phyloP scores from a whole-genome alignment of 1,140 invertebrate genomes.

The Cyclargus thomasi region DNA sequence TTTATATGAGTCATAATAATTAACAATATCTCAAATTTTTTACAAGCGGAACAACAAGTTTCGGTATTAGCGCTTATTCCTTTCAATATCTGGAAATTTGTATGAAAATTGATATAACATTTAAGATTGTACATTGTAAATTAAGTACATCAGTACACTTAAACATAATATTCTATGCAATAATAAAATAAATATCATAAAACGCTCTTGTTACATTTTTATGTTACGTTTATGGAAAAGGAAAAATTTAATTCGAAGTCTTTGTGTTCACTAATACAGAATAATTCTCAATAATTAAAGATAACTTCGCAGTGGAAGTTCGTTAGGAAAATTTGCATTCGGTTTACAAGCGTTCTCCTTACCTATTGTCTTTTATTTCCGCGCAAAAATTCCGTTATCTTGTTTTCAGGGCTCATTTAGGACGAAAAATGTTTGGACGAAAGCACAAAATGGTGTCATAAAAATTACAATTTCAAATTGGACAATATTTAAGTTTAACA shows the following conservation, averaged over 20 bases:
- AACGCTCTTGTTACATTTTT: neutral
- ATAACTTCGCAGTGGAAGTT: constrained; percentile 5
- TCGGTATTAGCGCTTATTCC: no score
- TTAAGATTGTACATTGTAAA: no score
- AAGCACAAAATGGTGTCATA: neutral
- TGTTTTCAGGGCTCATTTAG: neutral
- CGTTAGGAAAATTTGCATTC: constrained; percentile 12
- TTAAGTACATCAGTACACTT: no score
- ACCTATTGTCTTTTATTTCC: constrained; percentile 7
- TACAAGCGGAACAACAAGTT: no score
- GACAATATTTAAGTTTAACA: neutral
- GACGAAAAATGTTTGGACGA: neutral
- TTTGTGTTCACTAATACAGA: constrained; percentile 15
- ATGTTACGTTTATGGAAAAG: neutral
- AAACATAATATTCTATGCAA: no score
- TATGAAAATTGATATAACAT: no score
- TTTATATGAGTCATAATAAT: no score
- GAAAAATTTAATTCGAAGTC: neutral
- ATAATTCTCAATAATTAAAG: constrained; percentile 16
- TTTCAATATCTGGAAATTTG: no score
- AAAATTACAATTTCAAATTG: neutral
- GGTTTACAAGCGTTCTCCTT: neutral
- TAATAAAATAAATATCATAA: no score
- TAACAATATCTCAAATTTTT: no score
- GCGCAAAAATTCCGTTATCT: constrained; percentile 3